Evolutionary conservation across 1,140 invertebrate species (phyloP).

Genomic region (Macrotrachela quadricornifera): DNA sequence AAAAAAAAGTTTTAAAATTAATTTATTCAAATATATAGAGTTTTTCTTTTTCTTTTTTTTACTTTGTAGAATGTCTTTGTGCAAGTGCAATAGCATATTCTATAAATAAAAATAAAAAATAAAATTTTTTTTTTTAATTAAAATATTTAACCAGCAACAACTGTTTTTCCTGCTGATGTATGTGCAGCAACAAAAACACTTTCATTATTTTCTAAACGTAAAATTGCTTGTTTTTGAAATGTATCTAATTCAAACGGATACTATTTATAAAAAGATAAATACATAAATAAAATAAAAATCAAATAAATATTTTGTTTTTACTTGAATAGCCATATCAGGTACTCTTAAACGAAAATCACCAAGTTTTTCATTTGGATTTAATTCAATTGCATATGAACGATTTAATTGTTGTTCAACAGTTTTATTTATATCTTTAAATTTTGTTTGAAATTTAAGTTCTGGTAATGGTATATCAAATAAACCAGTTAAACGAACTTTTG

Average conservation of each 20-base stretch:
- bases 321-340: background rate
- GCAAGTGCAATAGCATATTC: slow-evolving; percentile 87
- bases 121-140: no score
- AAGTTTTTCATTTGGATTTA: slow-evolving; percentile 4
- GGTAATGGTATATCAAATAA: background rate
- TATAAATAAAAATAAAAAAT: no score
- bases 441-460: background rate
- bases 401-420: no score
- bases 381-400: background rate
- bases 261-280: slow-evolving; percentile 12
- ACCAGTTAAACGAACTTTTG: background rate
- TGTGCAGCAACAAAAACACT: slow-evolving; percentile 96
- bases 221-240: slow-evolving; percentile 85
- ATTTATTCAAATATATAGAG: background rate
- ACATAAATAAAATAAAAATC: background rate
- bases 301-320: background rate
- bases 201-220: slow-evolving; percentile 72
- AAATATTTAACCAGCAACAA: slow-evolving; percentile 45
- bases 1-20: slow-evolving; percentile 16
- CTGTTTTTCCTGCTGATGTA: slow-evolving; percentile 95
- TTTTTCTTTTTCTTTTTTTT: slow-evolving; percentile 7
- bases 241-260: slow-evolving; percentile 83
- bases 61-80: slow-evolving; percentile 70
- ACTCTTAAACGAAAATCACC: slow-evolving; percentile 5
- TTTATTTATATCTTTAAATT: slow-evolving; percentile 1